Conservation (phyloP, 2,888 invertebrate species). For the Pyralis farinalis region DNA sequence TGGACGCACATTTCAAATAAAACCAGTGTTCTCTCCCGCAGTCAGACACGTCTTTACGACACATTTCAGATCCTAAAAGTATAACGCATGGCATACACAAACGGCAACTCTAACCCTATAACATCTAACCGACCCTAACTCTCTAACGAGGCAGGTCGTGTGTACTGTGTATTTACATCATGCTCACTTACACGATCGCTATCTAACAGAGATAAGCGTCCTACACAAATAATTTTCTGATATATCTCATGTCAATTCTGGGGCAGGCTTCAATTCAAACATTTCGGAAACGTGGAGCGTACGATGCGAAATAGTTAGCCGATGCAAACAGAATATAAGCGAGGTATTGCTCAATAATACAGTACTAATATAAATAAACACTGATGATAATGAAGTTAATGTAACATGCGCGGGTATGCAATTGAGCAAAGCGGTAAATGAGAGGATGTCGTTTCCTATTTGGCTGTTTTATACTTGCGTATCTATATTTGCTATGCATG, state of each 20-base stretch:
- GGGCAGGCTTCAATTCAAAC: background rate
- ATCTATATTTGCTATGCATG: background rate
- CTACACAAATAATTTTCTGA: constrained; percentile 4
- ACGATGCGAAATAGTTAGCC: constrained; percentile 7
- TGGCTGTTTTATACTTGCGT: no score
- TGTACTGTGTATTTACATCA: constrained; percentile 8
- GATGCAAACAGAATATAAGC: constrained; percentile 7
- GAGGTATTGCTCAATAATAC: constrained; percentile 27
- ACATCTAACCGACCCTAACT: background rate
- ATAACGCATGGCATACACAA: background rate
- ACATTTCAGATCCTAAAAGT: no score
- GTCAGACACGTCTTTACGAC: no score
- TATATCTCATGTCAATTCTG: background rate
- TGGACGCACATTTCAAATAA: background rate
- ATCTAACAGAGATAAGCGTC: constrained; percentile 17
- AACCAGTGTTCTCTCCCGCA: no score
- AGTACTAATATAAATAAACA: constrained; percentile 34
- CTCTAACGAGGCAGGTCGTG: background rate
- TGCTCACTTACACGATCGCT: constrained; percentile 12
- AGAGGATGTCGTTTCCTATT: constrained; percentile 33
- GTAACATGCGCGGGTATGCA: constrained; percentile 33
- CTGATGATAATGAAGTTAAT: constrained; percentile 28
- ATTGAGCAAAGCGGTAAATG: constrained; percentile 28
- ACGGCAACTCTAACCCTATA: background rate
- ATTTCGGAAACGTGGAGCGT: background rate